phyloP scores from a whole-genome alignment of 2,797 vertebrate species.

The Valencia hispanica region DNA sequence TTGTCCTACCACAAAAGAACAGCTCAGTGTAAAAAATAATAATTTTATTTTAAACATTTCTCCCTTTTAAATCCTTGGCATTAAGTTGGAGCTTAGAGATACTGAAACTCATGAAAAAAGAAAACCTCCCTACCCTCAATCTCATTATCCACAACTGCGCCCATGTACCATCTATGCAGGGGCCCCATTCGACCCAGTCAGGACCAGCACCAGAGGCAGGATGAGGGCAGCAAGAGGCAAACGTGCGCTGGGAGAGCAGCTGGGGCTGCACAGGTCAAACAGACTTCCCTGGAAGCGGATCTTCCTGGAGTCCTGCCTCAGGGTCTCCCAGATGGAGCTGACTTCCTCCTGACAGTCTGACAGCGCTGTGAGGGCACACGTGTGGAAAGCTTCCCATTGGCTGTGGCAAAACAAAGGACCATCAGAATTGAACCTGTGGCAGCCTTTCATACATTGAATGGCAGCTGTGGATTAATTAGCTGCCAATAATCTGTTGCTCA shows the following conservation, averaged over 20 bases:
- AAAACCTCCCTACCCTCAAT: conserved; percentile 1
- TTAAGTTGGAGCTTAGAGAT: conserved; percentile 40
- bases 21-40: conserved; percentile 53
- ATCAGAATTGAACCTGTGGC: conserved; percentile 25
- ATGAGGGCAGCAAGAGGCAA: conserved; percentile 35
- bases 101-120: conserved; percentile 13
- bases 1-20: conserved; percentile 39
- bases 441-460: conserved; percentile 26
- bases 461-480: conserved; percentile 38
- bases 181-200: conserved; percentile 45
- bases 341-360: conserved; percentile 83
- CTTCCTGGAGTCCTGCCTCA: conserved; percentile 81
- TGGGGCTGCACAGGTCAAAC: conserved; percentile 81
- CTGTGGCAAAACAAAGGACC: conserved; percentile 66
- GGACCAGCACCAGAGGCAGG: conserved; percentile 67
- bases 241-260: conserved; percentile 57
- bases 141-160: background rate
- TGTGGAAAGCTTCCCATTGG: conserved; percentile 85
- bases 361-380: conserved; percentile 74
- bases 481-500: conserved; percentile 63
- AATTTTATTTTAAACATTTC: conserved; percentile 48
- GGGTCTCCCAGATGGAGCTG: conserved; percentile 80
- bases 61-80: conserved; percentile 72
- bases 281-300: conserved; percentile 83
- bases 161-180: conserved; percentile 36